phyloP scores from a whole-genome alignment of 2,888 invertebrate species.

The Folsomia candida region DNA sequence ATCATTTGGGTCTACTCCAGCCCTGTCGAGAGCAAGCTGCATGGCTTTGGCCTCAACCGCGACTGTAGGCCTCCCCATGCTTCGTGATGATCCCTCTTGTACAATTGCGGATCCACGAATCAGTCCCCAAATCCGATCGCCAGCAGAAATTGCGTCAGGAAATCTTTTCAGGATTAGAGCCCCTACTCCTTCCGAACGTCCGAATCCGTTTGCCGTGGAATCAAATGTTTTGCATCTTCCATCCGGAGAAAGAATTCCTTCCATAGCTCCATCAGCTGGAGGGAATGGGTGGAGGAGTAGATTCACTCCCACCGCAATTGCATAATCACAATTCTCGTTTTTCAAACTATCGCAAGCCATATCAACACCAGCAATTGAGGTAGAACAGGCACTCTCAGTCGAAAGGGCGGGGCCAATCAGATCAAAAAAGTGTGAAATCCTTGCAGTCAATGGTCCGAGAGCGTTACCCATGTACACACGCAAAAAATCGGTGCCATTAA shows the following conservation, averaged over 20 bases:
- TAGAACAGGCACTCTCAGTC: conserved; percentile 27
- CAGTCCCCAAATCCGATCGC: conserved; percentile 21
- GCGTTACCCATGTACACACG: conserved; percentile 32
- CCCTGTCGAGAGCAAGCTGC: conserved; percentile 55
- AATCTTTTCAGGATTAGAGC: conserved; percentile 23
- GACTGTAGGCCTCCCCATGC: conserved; percentile 25
- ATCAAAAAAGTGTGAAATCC: background rate
- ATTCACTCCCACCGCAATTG: conserved; percentile 34
- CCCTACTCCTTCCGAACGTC: conserved; percentile 18
- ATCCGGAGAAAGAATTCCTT: background rate
- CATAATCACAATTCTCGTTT: no score
- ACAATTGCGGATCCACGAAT: conserved; percentile 20
- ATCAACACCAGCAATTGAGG: conserved; percentile 28
- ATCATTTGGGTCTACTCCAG: conserved; percentile 72
- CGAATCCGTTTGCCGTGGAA: conserved; percentile 16
- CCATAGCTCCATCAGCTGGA: background rate
- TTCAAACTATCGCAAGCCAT: conserved; percentile 19
- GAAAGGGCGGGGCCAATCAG: conserved; percentile 23
- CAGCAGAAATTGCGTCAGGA: conserved; percentile 23
- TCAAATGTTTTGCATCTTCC: conserved; percentile 24
- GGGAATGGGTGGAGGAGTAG: conserved; percentile 8
- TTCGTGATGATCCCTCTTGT: conserved; percentile 26
- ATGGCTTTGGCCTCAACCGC: conserved; percentile 21
- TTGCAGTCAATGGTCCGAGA: conserved; percentile 19
- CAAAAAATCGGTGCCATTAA: conserved; percentile 17